Conservation (phyloP, 2,888 invertebrate species). For the Melinopterus prodromus region DNA sequence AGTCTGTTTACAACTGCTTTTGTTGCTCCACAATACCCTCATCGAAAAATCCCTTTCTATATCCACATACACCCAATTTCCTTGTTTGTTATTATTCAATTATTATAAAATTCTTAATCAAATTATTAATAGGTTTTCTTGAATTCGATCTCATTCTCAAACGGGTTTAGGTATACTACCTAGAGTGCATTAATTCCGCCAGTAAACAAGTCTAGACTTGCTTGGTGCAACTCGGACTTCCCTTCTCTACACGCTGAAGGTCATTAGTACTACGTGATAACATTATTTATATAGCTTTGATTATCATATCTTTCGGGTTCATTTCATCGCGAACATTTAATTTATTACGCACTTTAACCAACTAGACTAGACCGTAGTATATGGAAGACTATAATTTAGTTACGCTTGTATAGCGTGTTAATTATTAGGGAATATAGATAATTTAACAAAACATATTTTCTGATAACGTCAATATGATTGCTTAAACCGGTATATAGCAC, state of each 20-base stretch:
- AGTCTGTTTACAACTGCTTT: neutral
- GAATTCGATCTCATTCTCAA: neutral
- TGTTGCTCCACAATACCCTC: neutral
- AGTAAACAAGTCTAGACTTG: constrained; percentile 4
- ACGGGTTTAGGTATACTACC: neutral
- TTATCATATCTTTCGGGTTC: neutral
- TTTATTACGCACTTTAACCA: neutral
- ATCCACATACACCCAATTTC: neutral
- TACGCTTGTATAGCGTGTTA: too few species aligned
- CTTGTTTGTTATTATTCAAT: neutral
- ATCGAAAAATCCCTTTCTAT: neutral
- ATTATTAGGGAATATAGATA: too few species aligned
- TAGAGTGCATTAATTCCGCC: neutral
- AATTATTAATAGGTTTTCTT: neutral
- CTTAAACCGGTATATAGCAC: too few species aligned
- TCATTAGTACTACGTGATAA: neutral
- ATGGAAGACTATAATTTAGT: too few species aligned
- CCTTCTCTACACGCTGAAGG: neutral
- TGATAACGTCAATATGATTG: too few species aligned
- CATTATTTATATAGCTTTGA: neutral
- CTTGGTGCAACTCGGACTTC: neutral
- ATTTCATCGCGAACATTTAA: neutral
- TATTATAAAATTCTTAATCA: neutral
- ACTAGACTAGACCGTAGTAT: neutral
- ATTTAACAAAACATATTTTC: too few species aligned